Percentiles rank a stretch among this genome's conserved stretches.
Conservation (phyloP, 2,113 vertebrate genomes). For the Gavialis gangeticus region DNA sequence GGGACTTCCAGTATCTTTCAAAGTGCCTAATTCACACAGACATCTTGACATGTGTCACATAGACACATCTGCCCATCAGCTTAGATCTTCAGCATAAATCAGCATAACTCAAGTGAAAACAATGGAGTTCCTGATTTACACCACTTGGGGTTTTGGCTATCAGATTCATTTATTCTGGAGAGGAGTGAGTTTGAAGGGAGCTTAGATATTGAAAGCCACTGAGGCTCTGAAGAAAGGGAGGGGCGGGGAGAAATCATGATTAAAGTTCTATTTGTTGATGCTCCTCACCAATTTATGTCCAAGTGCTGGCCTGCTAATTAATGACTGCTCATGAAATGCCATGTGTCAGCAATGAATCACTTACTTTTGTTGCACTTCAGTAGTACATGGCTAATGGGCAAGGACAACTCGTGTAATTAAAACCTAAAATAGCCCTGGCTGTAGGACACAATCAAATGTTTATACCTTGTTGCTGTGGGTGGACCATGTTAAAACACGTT, state of each 20-base stretch:
- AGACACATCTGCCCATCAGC: too few relatives aligned
- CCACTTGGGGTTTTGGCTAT: background rate
- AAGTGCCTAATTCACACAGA: background rate
- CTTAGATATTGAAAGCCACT: conserved; percentile 8
- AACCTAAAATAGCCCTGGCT: conserved; percentile 72
- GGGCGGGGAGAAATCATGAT: conserved; percentile 69
- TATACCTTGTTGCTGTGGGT: conserved; percentile 39
- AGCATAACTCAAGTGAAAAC: background rate
- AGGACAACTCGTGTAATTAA: conserved; percentile 82
- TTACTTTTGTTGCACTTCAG: conserved; percentile 79
- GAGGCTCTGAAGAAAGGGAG: background rate
- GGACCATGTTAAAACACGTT: background rate
- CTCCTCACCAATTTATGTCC: conserved; percentile 77
- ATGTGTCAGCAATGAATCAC: conserved; percentile 84
- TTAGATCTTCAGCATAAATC: background rate
- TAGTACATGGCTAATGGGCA: conserved; percentile 77
- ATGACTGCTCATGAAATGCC: conserved; percentile 80
- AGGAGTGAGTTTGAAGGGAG: conserved; percentile 53
- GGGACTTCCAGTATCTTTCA: background rate
- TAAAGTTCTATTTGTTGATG: conserved; percentile 74
- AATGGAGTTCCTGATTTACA: background rate
- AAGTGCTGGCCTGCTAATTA: conserved; percentile 80
- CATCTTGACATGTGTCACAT: too few relatives aligned
- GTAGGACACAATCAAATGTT: conserved; percentile 64
- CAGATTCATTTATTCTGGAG: conserved; percentile 31